These are phyloP conservation scores for Drosophila formosana DNA, from an alignment of 2,888 invertebrate species.

Conservation along the genomic window DNA sequence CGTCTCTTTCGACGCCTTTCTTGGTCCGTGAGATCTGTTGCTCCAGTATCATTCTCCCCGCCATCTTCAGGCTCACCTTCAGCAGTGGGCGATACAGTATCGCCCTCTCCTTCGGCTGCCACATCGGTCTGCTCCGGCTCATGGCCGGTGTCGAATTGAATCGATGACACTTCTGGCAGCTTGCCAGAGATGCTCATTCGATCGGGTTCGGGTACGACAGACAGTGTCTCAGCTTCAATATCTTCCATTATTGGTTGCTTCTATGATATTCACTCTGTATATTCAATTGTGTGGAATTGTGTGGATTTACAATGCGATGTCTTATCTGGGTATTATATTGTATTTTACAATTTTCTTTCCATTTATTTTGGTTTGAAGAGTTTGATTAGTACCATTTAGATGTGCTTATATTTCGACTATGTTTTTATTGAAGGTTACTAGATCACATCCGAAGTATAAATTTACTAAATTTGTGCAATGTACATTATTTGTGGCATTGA, in stretches of 20 bases:
- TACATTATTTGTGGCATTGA: no score
- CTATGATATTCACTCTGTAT: background rate
- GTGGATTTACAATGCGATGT: background rate
- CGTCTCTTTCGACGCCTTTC: conserved; percentile 22
- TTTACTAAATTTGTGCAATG: no score
- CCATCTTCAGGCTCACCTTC: background rate
- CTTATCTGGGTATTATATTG: background rate
- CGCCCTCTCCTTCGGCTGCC: background rate
- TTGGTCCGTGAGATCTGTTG: background rate
- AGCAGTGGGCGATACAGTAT: background rate
- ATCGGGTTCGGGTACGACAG: background rate
- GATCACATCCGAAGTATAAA: no score
- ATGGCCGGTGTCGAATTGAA: background rate
- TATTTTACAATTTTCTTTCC: background rate
- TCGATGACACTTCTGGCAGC: background rate
- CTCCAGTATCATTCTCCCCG: background rate
- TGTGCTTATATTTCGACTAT: background rate
- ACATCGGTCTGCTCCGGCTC: background rate
- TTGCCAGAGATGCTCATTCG: background rate
- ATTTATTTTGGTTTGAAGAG: background rate
- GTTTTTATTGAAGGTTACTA: background rate
- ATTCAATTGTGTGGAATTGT: background rate
- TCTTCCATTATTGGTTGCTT: conserved; percentile 11
- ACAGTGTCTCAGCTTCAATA: background rate
- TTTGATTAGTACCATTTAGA: background rate